Base-by-base conservation (phyloP, 2,888 invertebrate species). In the Ochropacha duplaris region DNA sequence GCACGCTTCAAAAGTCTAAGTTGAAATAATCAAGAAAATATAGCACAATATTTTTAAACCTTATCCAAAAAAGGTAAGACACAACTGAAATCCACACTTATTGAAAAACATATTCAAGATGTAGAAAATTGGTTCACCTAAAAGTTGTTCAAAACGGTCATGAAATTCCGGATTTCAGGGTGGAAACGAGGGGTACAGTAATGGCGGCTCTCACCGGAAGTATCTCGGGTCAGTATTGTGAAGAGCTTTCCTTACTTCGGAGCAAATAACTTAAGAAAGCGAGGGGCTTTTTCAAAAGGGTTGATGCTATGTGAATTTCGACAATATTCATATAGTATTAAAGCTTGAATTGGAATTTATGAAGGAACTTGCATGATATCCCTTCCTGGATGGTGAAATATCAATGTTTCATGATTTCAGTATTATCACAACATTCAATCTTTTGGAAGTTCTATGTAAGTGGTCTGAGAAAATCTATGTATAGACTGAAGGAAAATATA, bases 111-210 rank as follows among this genome's bases (percentile, higher is more conserved):
- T 9, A 44, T 44, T 44, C 19, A 44, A 44, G 19, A 44, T 44
- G 44, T 19, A 19, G 44, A 16, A 44, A 44, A 44, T 44, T 55
- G 55, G 57, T 56, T 57, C 58, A 56, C 65, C 58, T 65, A 54
- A 66, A 26, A 55, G 50, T 51, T 59, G 36, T 68, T 63, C 63
- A 64, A 74, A 78, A 78, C 73, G 74, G 70, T 69, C 70, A 74
- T 71, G 73, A 74, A 71, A 69, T 60, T 66, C 69, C 74, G 75
- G 74, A 79, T 75, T 72, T 69, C 60, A 62, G 66, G 57, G 69
- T 72, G 86, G 87, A 87, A 86, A 85, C 81, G 78, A 83, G 81
- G 83, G 78, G 74, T 66, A 71, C 65, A 65, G 76, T 85, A 83
- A 86, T 81, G 81, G 82, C 78, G 76, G 72, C 76, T 70, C 76